Evolutionary conservation across 64 coral and sea anemone species (phyloP).

Genomic region (Cladopsammia gracilis): DNA sequence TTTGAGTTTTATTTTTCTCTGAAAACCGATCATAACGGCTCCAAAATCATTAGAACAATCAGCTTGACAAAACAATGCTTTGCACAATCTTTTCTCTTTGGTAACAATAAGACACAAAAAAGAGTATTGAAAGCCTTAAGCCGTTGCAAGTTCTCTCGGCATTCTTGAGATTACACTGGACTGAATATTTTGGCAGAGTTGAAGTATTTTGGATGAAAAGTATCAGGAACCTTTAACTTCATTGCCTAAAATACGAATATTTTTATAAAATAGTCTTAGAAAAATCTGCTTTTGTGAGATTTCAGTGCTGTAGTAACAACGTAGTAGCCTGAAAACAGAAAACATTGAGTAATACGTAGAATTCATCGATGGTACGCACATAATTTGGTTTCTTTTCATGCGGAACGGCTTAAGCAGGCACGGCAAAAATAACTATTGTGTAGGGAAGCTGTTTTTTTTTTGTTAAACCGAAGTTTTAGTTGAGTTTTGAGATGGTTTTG

Average conservation of each 20-base stretch:
- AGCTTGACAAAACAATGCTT: constrained; percentile 18
- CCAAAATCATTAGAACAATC: background rate
- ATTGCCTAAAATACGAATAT: too few relatives aligned
- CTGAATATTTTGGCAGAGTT: background rate
- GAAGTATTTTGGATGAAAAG: background rate
- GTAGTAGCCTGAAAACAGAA: background rate
- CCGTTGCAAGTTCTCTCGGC: background rate
- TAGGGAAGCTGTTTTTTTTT: too few relatives aligned
- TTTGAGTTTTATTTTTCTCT: background rate
- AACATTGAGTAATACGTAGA: too few relatives aligned
- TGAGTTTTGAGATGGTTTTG: background rate
- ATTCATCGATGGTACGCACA: too few relatives aligned
- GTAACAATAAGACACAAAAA: constrained; percentile 3
- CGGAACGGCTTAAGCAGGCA: background rate
- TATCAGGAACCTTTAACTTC: background rate
- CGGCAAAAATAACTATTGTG: too few relatives aligned
- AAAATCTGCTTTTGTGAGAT: background rate
- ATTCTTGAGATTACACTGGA: background rate
- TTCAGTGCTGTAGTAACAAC: background rate
- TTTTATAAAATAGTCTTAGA: too few relatives aligned
- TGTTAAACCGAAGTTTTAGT: background rate
- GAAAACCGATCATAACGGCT: background rate
- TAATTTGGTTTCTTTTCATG: background rate
- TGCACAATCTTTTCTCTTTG: background rate
- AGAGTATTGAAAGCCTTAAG: background rate